Base-by-base conservation (phyloP, 2,888 invertebrate genomes). In the Stenodera caucasica region DNA sequence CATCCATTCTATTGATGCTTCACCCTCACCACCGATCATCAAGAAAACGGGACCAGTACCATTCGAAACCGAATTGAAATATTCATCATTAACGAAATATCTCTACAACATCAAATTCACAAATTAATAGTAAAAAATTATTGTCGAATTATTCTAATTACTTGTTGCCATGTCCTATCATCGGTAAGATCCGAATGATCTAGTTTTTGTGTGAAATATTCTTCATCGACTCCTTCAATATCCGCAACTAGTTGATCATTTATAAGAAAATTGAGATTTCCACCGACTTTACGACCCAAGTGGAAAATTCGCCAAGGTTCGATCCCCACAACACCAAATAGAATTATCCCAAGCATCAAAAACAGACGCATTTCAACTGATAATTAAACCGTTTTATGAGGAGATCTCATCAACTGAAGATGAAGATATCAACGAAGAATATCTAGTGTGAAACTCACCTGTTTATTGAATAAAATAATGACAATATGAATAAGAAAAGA, bases 21-120 rank as follows among this genome's bases (percentile, higher is more conserved):
- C 87, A 0, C 92, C 96, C 82, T 98, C 98, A 4, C 97, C 97
- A 0, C 96, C 96, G 70, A 98, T 93, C 93, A 95, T 91, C 11
- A 98, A 79, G 78, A 98, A 98, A n/a, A 94, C 86, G 0, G 96
- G 94, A 0, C 94, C 93, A 23, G 4, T 45, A 1, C 23, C 45
- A 21, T 45, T 30, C 1, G 30, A 30, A 2, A 30, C 80, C n/a
- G 82, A 81, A 72, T 89, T 85, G 78, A 88, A 91, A 75, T 86
- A 90, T 15, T 85, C 83, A 59, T 86, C 85, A 78, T 94, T 96
- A 0, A 90, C 85, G 78, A 86, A 96, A 76, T 90, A 97, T 62
- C 92, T 84, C 91, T 96, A 78, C 11, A 74, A 73, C 23, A 49
- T 18, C 1, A 66, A 59, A 55, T 23, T 53, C 53, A 61, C 59